Percentiles rank a stretch among this genome's conserved stretches.
Conservation (phyloP, 2,888 invertebrate species). For the Gastracanthus pulcherrimus region DNA sequence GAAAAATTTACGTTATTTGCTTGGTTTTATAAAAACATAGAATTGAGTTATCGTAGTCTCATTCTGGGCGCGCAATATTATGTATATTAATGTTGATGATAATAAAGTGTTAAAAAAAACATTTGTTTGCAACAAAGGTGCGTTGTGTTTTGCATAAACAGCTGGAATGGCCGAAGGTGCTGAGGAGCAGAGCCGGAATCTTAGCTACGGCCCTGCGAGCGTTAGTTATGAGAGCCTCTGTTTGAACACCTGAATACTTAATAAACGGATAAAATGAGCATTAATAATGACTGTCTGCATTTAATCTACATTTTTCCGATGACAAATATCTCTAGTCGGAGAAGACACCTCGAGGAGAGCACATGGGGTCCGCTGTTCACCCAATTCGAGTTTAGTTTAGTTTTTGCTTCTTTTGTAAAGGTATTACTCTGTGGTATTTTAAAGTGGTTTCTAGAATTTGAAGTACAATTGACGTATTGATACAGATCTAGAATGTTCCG, state of each 20-base stretch:
- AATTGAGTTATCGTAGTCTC: too few species aligned
- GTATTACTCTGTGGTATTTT: not conserved
- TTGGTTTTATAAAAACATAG: too few species aligned
- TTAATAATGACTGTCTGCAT: conserved; percentile 75
- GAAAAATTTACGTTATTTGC: too few species aligned
- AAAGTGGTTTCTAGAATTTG: too few species aligned
- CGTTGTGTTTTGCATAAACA: not conserved
- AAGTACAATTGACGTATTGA: too few species aligned
- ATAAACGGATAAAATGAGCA: conserved; percentile 77
- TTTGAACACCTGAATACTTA: conserved; percentile 77
- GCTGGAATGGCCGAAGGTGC: not conserved
- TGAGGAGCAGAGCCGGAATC: not conserved
- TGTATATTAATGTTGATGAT: too few species aligned
- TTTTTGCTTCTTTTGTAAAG: not conserved
- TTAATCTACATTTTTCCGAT: conserved; percentile 75
- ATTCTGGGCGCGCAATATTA: too few species aligned
- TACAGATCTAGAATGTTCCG: not conserved
- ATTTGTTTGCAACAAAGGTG: too few species aligned
- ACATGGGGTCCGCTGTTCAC: conserved; percentile 42
- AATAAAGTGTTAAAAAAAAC: too few species aligned
- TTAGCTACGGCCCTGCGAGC: conserved; percentile 41
- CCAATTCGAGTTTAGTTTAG: not conserved
- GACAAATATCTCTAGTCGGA: conserved; percentile 72
- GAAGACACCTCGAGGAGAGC: conserved; percentile 66
- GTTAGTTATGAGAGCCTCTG: conserved; percentile 70